Evolutionary conservation across 1,140 invertebrate species (phyloP).

Genomic region (Drosophila chauvacae): DNA sequence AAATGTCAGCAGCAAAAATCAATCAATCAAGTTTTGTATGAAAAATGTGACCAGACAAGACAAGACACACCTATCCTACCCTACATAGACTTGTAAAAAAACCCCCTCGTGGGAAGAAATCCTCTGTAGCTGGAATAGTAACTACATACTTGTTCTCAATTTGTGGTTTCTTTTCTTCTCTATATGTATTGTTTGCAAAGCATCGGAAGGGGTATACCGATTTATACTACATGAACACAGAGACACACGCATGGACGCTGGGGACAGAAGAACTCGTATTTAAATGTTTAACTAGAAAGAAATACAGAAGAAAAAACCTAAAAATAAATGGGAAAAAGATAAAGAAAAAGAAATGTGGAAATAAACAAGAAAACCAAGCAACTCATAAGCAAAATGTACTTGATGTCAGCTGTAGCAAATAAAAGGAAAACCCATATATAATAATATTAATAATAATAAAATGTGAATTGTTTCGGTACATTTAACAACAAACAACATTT

Average conservation of each 20-base stretch:
- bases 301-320: conserved; percentile 46
- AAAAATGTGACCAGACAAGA: conserved; percentile 4
- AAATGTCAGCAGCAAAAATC: conserved; percentile 18
- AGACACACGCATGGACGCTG: conserved; percentile 59
- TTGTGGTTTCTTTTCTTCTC: conserved; percentile 22
- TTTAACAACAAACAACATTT: conserved; percentile 30
- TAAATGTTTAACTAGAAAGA: conserved; percentile 78
- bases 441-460: conserved; percentile 49
- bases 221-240: conserved; percentile 54
- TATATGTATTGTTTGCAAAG: conserved; percentile 65
- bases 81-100: not conserved
- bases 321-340: conserved; percentile 16
- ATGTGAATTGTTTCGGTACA: conserved; percentile 49
- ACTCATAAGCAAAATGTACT: conserved; percentile 77
- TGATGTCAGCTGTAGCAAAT: conserved; percentile 77
- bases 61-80: conserved; percentile 7
- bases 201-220: conserved; percentile 71
- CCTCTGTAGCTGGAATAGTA: not conserved
- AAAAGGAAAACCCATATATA: conserved; percentile 42
- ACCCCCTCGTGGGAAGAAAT: not conserved
- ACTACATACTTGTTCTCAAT: conserved; percentile 6
- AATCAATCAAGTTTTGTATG: conserved; percentile 24
- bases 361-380: conserved; percentile 36
- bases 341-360: conserved; percentile 25
- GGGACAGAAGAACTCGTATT: conserved; percentile 56